Base-by-base conservation (phyloP, 2,797 vertebrate species). In the Falco columbarius region DNA sequence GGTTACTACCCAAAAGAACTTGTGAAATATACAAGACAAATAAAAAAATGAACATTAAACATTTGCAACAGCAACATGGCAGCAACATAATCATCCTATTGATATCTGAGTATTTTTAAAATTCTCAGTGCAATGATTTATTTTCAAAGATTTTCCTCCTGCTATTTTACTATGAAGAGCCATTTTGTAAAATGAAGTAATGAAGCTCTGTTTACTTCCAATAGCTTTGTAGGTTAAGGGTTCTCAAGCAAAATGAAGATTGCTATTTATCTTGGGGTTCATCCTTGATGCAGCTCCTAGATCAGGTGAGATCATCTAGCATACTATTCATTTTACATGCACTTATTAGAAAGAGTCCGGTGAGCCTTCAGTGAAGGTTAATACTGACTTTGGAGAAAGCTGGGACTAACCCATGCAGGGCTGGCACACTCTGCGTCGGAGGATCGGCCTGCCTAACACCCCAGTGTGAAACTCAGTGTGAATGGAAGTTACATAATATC, bases 351-450 rank as follows among this genome's bases (percentile, higher is more conserved):
- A 75, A 76, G 20, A 18, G 18, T 12, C 24, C 58, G 47, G 2
- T 7, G 5, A 59, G 9, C 30, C 34, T 54, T 44, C n/a, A 26
- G 0, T 21, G 5, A 23, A 40, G 14, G 16, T 29, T 30, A 46
- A 42, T 8, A 18, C 2, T n/a, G 54, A 4, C 56, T 56, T 51
- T 36, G 54, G 51, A 61, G 55, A 61, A 65, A 73, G n/a, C 0
- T 65, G 24, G 7, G 38, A 55, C 12, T n/a, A 42, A 20, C 12
- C 23, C 1, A 0, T 22, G 36, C 26, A 46, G 21, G 32, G 5
- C 6, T 0, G 0, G 17, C 18, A 29, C 12, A 26, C 1, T 4
- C 29, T 38, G 10, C 10, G 15, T 30, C 38, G 30, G 20, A 47
- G 24, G 26, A 61, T 14, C 19, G 38, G 13, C 12, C 12, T 20